Evolutionary conservation across 1,140 invertebrate species (phyloP).

Genomic region (Sitophilus oryzae): DNA sequence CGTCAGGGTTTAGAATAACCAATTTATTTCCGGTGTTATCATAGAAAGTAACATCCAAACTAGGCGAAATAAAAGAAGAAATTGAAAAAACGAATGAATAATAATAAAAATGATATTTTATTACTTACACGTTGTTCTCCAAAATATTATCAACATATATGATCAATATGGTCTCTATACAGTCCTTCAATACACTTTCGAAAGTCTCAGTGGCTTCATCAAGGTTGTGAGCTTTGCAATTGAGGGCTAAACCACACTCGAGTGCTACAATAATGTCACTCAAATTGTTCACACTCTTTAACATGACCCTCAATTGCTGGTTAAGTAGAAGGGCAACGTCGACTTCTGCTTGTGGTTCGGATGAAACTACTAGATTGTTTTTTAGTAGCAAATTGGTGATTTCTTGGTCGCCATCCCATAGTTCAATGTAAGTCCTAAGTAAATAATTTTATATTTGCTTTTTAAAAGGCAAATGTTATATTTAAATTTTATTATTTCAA

Average conservation of each 20-base stretch:
- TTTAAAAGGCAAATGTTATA: too few species aligned
- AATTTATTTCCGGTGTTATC: constrained; percentile 52
- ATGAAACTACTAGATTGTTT: constrained; percentile 42
- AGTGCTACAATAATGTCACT: constrained; percentile 31
- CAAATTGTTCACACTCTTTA: constrained; percentile 32
- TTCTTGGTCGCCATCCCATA: constrained; percentile 46
- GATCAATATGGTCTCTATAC: constrained; percentile 43
- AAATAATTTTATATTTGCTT: too few species aligned
- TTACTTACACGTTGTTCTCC: constrained; percentile 17
- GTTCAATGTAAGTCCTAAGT: constrained; percentile 48
- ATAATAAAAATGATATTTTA: not conserved
- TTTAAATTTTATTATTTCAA: too few species aligned
- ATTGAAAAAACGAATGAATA: not conserved
- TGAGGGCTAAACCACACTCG: constrained; percentile 28
- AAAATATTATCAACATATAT: constrained; percentile 53
- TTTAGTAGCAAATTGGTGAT: constrained; percentile 43
- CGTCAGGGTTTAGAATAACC: constrained; percentile 47
- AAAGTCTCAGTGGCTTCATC: constrained; percentile 27
- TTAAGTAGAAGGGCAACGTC: constrained; percentile 32
- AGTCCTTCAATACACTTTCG: constrained; percentile 42
- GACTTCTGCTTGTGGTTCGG: constrained; percentile 10
- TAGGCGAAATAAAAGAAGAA: constrained; percentile 29
- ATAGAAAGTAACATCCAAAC: constrained; percentile 54
- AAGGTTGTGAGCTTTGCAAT: constrained; percentile 34
- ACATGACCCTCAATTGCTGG: constrained; percentile 34